Conservation (phyloP, 2,888 invertebrate species). For the Agrotis ipsilon region DNA sequence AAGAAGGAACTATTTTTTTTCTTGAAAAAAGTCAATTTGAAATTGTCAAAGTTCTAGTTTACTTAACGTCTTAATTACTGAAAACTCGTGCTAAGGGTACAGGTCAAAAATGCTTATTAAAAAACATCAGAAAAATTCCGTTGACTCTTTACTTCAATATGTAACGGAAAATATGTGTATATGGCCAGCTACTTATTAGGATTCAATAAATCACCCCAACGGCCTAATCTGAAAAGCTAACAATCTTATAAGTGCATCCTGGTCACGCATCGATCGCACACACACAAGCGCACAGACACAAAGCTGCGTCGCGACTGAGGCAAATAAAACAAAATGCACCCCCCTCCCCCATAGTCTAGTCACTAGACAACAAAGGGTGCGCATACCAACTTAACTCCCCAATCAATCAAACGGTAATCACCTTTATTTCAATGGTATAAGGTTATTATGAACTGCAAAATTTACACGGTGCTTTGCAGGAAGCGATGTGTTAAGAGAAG, state of each 20-base stretch:
- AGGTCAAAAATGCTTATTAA: too few relatives aligned
- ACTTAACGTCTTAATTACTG: too few relatives aligned
- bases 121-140: background rate
- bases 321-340: constrained; percentile 88
- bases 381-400: constrained; percentile 72
- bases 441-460: constrained; percentile 51
- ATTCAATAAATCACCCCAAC: constrained; percentile 45
- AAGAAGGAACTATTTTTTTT: too few relatives aligned
- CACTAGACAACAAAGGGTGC: constrained; percentile 89
- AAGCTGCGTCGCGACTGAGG: constrained; percentile 71
- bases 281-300: constrained; percentile 66
- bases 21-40: too few relatives aligned
- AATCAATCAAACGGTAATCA: constrained; percentile 58
- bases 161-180: constrained; percentile 2
- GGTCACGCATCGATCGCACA: constrained; percentile 75
- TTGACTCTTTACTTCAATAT: background rate
- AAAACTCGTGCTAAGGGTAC: too few relatives aligned
- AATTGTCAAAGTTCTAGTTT: too few relatives aligned
- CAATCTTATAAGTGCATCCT: constrained; percentile 71
- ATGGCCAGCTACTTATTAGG: constrained; percentile 27
- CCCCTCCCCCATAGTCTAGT: constrained; percentile 82
- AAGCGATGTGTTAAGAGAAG: constrained; percentile 87
- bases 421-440: constrained; percentile 57
- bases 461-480: constrained; percentile 70
- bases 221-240: constrained; percentile 54